These are phyloP conservation scores for Microplitis manilae DNA, from an alignment of 2,888 invertebrate species.

Conservation along the genomic window DNA sequence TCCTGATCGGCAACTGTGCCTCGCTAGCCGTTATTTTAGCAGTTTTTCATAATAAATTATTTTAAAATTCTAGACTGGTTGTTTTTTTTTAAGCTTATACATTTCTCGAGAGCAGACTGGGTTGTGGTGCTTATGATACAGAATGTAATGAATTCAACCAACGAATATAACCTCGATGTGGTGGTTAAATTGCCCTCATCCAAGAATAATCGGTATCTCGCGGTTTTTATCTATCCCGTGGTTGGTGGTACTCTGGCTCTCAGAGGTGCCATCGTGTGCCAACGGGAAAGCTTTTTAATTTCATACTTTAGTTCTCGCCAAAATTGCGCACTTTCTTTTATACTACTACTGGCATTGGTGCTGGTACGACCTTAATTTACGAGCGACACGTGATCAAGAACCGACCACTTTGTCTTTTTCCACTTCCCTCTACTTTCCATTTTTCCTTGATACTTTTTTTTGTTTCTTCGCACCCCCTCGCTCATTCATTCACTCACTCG, in stretches of 20 bases:
- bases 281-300: conserved; percentile 41
- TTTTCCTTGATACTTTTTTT: conserved; percentile 30
- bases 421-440: conserved; percentile 27
- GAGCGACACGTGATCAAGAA: conserved; percentile 40
- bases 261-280: background rate
- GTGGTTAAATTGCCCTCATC: conserved; percentile 26
- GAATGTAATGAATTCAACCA: conserved; percentile 20
- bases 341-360: background rate
- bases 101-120: too few relatives aligned
- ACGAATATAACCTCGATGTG: conserved; percentile 1
- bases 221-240: conserved; percentile 11
- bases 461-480: conserved; percentile 16
- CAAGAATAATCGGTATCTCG: conserved; percentile 16
- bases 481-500: background rate
- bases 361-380: conserved; percentile 26
- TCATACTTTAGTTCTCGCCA: conserved; percentile 29
- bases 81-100: too few relatives aligned
- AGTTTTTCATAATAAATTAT: too few relatives aligned
- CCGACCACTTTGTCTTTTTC: conserved; percentile 36
- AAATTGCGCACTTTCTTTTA: conserved; percentile 28
- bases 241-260: background rate
- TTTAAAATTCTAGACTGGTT: too few relatives aligned
- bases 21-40: conserved; percentile 18
- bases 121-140: background rate
- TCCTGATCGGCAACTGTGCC: conserved; percentile 34